Conservation (phyloP, 2,888 invertebrate genomes). For the Drosophila koepferae region DNA sequence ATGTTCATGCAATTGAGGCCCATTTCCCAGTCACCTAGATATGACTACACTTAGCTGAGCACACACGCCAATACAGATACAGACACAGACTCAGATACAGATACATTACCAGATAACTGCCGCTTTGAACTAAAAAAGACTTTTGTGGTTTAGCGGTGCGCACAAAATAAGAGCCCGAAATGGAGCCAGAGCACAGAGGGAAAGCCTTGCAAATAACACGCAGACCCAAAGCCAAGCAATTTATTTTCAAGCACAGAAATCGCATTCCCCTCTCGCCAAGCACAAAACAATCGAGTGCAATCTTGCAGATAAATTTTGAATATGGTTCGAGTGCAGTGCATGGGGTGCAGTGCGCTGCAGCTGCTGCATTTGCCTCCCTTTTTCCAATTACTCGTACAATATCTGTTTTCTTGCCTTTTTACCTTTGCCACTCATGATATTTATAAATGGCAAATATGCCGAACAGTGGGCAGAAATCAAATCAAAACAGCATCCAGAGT, state of each 20-base stretch:
- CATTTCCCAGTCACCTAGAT: conserved; percentile 77
- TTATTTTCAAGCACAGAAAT: conserved; percentile 73
- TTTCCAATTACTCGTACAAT: conserved; percentile 62
- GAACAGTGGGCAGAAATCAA: conserved; percentile 56
- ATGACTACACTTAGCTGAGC: conserved; percentile 43
- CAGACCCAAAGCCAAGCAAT: conserved; percentile 71
- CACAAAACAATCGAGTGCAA: conserved; percentile 78
- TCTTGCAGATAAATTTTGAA: conserved; percentile 71
- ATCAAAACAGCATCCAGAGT: background rate
- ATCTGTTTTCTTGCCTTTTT: conserved; percentile 73
- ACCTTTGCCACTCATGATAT: conserved; percentile 66
- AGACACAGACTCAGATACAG: conserved; percentile 18
- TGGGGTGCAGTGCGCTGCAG: conserved; percentile 39
- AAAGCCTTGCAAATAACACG: conserved; percentile 67
- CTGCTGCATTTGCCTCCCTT: conserved; percentile 64
- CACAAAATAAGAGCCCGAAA: conserved; percentile 15
- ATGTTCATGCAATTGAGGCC: conserved; percentile 73
- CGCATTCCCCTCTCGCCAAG: conserved; percentile 47
- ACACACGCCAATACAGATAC: background rate
- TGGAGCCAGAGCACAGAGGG: conserved; percentile 32
- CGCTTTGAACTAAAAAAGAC: conserved; percentile 52
- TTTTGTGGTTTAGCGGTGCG: conserved; percentile 48
- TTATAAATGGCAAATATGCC: conserved; percentile 70
- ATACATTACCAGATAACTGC: conserved; percentile 46
- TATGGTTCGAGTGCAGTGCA: conserved; percentile 25